These are phyloP conservation scores for Syngnathus floridae DNA, from an alignment of 2,113 vertebrate genomes.

Conservation along the genomic window DNA sequence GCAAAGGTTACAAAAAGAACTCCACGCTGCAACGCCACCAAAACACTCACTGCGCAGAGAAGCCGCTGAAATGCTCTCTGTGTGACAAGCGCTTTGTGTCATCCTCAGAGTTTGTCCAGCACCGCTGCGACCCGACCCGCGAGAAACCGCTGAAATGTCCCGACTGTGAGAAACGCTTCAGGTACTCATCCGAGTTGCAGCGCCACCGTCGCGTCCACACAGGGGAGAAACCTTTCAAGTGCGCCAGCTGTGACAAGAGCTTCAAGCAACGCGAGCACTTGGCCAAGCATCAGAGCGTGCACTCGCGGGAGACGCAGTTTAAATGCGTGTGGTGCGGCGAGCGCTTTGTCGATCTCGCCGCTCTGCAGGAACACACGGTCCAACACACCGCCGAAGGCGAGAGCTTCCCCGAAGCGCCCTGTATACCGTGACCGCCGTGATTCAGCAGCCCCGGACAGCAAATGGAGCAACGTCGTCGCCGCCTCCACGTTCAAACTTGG, in stretches of 20 bases:
- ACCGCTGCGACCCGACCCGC: slow-evolving; percentile 86
- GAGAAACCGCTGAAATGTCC: slow-evolving; percentile 94
- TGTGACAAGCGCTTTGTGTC: slow-evolving; percentile 93
- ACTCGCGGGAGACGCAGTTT: slow-evolving; percentile 92
- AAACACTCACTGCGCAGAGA: slow-evolving; percentile 83
- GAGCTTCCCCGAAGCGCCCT: slow-evolving; percentile 84
- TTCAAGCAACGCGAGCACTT: slow-evolving; percentile 97
- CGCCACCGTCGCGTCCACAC: slow-evolving; percentile 92
- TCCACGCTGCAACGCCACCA: slow-evolving; percentile 93
- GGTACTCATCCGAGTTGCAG: slow-evolving; percentile 91
- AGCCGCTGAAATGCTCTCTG: slow-evolving; percentile 88
- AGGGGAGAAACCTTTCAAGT: slow-evolving; percentile 95
- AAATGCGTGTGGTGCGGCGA: slow-evolving; percentile 97
- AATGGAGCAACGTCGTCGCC: slow-evolving; percentile 19
- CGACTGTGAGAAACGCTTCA: slow-evolving; percentile 94
- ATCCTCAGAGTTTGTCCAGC: slow-evolving; percentile 91
- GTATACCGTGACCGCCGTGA: slow-evolving; percentile 69
- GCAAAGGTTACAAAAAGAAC: slow-evolving; percentile 92
- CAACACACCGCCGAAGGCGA: slow-evolving; percentile 88
- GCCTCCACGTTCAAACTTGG: slow-evolving; percentile 22
- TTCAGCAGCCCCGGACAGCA: slow-evolving; percentile 7
- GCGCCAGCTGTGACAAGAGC: slow-evolving; percentile 90
- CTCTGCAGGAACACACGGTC: slow-evolving; percentile 92
- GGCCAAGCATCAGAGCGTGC: slow-evolving; percentile 93
- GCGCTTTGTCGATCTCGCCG: slow-evolving; percentile 84